A percentile compares a stretch with the other conserved stretches of the same genome.
Evolutionary conservation across 2,797 vertebrate genomes (phyloP).

Genomic region (Borostomias antarcticus): DNA sequence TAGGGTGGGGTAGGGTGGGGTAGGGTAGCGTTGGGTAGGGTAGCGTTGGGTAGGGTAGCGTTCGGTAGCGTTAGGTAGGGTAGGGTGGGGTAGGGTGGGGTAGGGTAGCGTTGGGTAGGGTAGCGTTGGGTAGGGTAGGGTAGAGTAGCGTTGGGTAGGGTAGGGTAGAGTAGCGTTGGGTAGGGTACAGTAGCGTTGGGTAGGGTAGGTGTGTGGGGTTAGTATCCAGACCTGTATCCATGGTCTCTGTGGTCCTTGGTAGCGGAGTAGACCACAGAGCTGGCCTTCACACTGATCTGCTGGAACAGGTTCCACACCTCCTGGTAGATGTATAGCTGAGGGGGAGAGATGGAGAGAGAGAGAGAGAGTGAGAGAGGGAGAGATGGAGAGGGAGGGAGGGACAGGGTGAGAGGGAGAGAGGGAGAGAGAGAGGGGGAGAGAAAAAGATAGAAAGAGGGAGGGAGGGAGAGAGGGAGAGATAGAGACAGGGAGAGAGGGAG

Average conservation of each 20-base stretch:
- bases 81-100: too few relatives aligned
- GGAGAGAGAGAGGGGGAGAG: background rate
- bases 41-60: too few relatives aligned
- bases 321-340: constrained; percentile 96
- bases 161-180: too few relatives aligned
- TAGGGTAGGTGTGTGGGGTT: background rate
- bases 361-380: constrained; percentile 4
- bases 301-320: constrained; percentile 99
- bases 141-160: too few relatives aligned
- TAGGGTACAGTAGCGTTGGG: too few relatives aligned
- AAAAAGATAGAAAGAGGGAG: too few relatives aligned
- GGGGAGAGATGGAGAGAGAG: too few relatives aligned
- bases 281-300: constrained; percentile 98
- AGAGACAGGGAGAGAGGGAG: background rate
- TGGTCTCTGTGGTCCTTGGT: constrained; percentile 95
- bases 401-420: background rate
- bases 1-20: too few relatives aligned
- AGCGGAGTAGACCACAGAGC: constrained; percentile 94
- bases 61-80: too few relatives aligned
- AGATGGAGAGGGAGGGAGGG: background rate
- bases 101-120: too few relatives aligned
- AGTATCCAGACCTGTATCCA: constrained; percentile 86
- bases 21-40: too few relatives aligned
- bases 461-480: background rate
- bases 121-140: too few relatives aligned